Percentiles rank a stretch among this genome's conserved stretches.
phyloP scores from a whole-genome alignment of 53 echinoderm and acorn worm genomes.

The Holothuria leucospilota region DNA sequence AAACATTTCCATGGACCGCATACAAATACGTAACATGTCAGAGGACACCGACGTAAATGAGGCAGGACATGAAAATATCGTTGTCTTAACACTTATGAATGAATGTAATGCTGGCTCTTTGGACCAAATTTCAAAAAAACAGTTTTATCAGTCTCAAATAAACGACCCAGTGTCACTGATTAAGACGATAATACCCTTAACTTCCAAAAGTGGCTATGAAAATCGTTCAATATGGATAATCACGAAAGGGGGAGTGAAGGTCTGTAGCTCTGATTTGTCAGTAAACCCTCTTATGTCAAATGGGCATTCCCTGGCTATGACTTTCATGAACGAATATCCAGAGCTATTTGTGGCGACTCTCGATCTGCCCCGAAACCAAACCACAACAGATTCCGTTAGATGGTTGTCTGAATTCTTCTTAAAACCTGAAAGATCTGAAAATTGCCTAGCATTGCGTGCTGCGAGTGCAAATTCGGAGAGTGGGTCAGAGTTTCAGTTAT shows the following conservation, averaged over 20 bases:
- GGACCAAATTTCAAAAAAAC: neutral
- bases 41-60: neutral
- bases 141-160: neutral
- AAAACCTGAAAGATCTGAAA: neutral
- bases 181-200: neutral
- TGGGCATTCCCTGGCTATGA: conserved; percentile 19
- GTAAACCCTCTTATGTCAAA: conserved; percentile 58
- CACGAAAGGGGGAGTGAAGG: conserved; percentile 44
- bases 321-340: conserved; percentile 64
- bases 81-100: neutral
- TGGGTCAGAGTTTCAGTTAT: neutral
- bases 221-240: conserved; percentile 8
- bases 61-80: neutral
- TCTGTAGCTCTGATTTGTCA: conserved; percentile 2
- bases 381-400: neutral
- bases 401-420: neutral
- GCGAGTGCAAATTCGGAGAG: too few relatives aligned
- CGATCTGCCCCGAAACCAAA: conserved; percentile 45
- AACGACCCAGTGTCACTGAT: neutral
- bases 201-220: neutral
- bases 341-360: conserved; percentile 10
- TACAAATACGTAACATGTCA: neutral
- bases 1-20: neutral
- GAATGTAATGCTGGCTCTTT: neutral
- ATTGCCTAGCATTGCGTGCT: conserved; percentile 1